Conservation (phyloP, 2,888 invertebrate genomes). For the Eupithecia centaureata region DNA sequence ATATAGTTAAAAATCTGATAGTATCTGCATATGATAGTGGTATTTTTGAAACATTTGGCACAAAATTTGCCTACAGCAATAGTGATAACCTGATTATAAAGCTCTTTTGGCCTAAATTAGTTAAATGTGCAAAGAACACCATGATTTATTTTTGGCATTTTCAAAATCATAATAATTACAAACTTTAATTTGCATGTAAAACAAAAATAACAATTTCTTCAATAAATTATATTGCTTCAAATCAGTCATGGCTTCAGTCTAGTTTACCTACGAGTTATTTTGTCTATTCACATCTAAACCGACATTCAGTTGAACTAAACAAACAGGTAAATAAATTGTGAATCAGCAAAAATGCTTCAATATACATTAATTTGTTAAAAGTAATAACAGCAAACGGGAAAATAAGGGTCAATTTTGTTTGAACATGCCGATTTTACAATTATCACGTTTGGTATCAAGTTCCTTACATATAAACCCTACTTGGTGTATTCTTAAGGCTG, state of each 20-base stretch:
- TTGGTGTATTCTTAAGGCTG: slow-evolving; percentile 64
- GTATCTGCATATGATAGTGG: slow-evolving; percentile 62
- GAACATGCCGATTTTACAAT: slow-evolving; percentile 20
- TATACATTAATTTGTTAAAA: not conserved
- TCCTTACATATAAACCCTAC: slow-evolving; percentile 52
- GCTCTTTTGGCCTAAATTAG: slow-evolving; percentile 31
- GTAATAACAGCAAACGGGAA: not conserved
- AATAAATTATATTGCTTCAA: slow-evolving; percentile 82
- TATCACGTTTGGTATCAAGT: slow-evolving; percentile 19
- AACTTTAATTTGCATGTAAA: slow-evolving; percentile 31
- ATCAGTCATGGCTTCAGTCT: slow-evolving; percentile 81
- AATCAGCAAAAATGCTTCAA: slow-evolving; percentile 21
- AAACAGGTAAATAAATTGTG: slow-evolving; percentile 46
- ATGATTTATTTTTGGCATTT: slow-evolving; percentile 44
- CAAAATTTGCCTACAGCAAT: slow-evolving; percentile 53
- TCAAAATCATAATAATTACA: slow-evolving; percentile 27
- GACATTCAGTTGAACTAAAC: slow-evolving; percentile 54
- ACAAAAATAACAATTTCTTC: slow-evolving; percentile 60
- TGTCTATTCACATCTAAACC: slow-evolving; percentile 47
- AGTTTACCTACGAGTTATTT: slow-evolving; percentile 57
- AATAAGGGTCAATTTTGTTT: not conserved
- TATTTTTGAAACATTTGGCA: slow-evolving; percentile 72
- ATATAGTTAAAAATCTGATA: slow-evolving; percentile 72
- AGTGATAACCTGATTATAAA: slow-evolving; percentile 33
- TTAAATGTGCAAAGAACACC: slow-evolving; percentile 21